phyloP scores from a whole-genome alignment of 2,113 vertebrate genomes.

The Marmota monax region DNA sequence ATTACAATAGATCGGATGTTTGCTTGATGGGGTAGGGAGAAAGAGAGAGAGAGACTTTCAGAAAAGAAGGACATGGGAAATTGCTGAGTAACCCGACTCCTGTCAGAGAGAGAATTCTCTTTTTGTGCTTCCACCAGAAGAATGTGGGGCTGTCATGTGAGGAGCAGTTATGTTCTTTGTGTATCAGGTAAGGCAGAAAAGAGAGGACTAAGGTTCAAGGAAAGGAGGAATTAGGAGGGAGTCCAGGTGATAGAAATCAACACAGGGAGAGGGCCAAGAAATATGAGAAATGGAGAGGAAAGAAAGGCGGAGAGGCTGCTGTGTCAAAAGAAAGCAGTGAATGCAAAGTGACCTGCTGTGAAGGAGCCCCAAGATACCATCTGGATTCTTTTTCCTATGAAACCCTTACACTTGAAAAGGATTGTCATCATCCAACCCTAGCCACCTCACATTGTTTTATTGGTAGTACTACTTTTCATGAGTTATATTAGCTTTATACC shows the following conservation, averaged over 20 bases:
- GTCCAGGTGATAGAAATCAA: slow-evolving; percentile 65
- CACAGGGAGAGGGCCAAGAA: slow-evolving; percentile 52
- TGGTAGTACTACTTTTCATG: not conserved
- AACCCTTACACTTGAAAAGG: not conserved
- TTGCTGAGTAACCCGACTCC: slow-evolving; percentile 45
- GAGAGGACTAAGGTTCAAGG: slow-evolving; percentile 13
- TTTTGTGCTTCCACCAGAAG: slow-evolving; percentile 62
- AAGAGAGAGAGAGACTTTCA: not conserved
- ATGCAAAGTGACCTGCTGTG: not conserved
- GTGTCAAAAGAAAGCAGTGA: not conserved
- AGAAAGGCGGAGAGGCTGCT: slow-evolving; percentile 22
- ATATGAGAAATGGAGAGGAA: slow-evolving; percentile 67
- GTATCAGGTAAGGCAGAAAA: slow-evolving; percentile 61
- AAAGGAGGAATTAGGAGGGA: slow-evolving; percentile 32
- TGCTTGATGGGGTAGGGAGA: not conserved
- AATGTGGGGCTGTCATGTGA: not conserved
- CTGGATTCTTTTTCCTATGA: not conserved
- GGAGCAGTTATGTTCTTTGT: slow-evolving; percentile 25
- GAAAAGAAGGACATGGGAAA: slow-evolving; percentile 44
- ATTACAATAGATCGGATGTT: not conserved
- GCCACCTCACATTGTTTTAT: not conserved
- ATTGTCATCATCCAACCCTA: not conserved
- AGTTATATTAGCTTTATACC: not conserved
- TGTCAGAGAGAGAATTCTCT: slow-evolving; percentile 59
- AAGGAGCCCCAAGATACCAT: not conserved